Evolutionary conservation across 2,888 invertebrate genomes (phyloP).

Genomic region (Psylliodes chrysocephalus): DNA sequence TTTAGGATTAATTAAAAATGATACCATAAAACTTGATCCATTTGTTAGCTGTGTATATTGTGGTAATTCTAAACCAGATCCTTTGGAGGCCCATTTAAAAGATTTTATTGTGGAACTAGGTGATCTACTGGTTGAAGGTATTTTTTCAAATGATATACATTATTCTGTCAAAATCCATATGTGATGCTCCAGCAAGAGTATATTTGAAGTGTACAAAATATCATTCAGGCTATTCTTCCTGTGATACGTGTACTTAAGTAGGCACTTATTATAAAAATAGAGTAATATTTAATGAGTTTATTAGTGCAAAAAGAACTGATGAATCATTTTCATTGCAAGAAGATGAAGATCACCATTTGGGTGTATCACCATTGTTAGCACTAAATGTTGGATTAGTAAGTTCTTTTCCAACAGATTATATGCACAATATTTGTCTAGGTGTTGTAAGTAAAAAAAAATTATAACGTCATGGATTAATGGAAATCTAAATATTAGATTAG

Average conservation of each 20-base stretch:
- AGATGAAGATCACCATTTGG: constrained; percentile 27
- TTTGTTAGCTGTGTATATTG: constrained; percentile 30
- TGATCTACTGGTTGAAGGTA: no score
- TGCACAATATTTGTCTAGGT: not conserved
- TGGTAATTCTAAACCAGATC: constrained; percentile 27
- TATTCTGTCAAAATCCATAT: constrained; percentile 19
- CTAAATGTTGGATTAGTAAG: constrained; percentile 29
- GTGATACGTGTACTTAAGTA: not conserved
- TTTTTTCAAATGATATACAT: not conserved
- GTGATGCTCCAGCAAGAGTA: constrained; percentile 26
- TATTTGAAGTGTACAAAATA: constrained; percentile 39
- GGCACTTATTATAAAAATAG: not conserved
- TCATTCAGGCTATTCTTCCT: constrained; percentile 37
- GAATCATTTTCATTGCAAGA: constrained; percentile 28
- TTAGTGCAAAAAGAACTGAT: constrained; percentile 12
- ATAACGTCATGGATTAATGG: not conserved
- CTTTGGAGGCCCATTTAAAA: constrained; percentile 21
- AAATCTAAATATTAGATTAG: not conserved
- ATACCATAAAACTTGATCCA: constrained; percentile 6
- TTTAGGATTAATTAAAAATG: constrained; percentile 28
- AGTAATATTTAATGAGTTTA: constrained; percentile 1
- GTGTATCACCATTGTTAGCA: constrained; percentile 24
- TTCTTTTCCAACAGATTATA: constrained; percentile 27
- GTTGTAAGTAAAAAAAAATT: constrained; percentile 12
- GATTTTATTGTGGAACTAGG: constrained; percentile 29